These are phyloP conservation scores for Leistus spinibarbis DNA, from an alignment of 2,888 invertebrate genomes.

Conservation along the genomic window DNA sequence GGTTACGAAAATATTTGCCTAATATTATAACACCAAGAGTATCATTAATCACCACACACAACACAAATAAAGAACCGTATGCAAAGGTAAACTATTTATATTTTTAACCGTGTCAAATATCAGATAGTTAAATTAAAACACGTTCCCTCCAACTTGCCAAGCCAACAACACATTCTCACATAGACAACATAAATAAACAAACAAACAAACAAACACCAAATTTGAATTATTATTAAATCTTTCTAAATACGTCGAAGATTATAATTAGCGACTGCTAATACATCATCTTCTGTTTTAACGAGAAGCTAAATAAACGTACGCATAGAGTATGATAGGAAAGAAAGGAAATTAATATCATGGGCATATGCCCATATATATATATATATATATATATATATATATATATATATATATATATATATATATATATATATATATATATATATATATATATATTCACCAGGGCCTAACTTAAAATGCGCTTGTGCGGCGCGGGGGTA, in stretches of 20 bases:
- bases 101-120: conserved; percentile 28
- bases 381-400: too few relatives aligned
- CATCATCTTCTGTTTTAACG: conserved; percentile 21
- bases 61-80: conserved; percentile 16
- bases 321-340: background rate
- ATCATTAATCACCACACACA: conserved; percentile 24
- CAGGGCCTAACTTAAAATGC: too few relatives aligned
- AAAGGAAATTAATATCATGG: too few relatives aligned
- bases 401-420: too few relatives aligned
- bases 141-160: background rate
- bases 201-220: conserved; percentile 1
- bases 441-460: too few relatives aligned
- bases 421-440: too few relatives aligned
- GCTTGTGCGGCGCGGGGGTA: too few relatives aligned
- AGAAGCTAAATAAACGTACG: background rate
- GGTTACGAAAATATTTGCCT: conserved; percentile 26
- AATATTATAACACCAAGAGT: conserved; percentile 15
- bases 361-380: too few relatives aligned
- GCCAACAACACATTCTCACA: background rate
- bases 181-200: conserved; percentile 12
- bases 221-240: conserved; percentile 28
- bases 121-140: conserved; percentile 20
- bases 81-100: conserved; percentile 28
- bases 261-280: conserved; percentile 21
- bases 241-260: background rate